These are phyloP conservation scores for Dendrophyllia cribrosa DNA, from an alignment of 64 coral and sea anemone genomes.

Conservation along the genomic window DNA sequence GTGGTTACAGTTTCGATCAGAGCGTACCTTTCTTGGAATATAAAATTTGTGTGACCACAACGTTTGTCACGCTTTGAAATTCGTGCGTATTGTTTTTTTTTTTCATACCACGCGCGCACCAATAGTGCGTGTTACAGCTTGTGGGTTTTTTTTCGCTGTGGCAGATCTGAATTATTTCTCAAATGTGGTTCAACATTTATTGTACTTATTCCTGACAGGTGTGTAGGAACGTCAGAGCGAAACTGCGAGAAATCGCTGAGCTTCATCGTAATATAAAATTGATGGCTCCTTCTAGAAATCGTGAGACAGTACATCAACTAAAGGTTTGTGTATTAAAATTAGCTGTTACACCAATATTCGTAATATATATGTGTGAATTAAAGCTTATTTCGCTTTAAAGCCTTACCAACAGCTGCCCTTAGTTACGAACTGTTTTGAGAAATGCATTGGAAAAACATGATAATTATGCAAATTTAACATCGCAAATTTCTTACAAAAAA, in stretches of 20 bases:
- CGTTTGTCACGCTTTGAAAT: too few species aligned
- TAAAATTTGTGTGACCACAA: too few species aligned
- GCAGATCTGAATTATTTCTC: too few species aligned
- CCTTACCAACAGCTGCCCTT: background rate
- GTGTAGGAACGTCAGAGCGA: background rate
- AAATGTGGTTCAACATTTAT: background rate
- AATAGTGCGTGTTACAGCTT: too few species aligned
- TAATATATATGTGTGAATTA: background rate
- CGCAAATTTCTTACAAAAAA: background rate
- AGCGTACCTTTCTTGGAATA: too few species aligned
- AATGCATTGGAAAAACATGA: background rate
- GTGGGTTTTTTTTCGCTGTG: too few species aligned
- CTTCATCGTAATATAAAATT: background rate
- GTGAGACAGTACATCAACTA: background rate
- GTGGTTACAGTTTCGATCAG: background rate
- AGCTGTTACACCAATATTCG: background rate
- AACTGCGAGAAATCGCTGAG: background rate
- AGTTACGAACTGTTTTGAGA: background rate
- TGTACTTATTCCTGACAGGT: background rate
- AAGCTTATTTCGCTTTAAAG: background rate
- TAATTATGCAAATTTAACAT: background rate
- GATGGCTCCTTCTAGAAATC: too few species aligned
- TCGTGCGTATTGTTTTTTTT: too few species aligned
- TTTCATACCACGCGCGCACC: too few species aligned
- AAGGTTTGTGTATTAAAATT: constrained; percentile 3